phyloP scores from a whole-genome alignment of 2,888 invertebrate genomes.

The Tetrapedia diversipes region DNA sequence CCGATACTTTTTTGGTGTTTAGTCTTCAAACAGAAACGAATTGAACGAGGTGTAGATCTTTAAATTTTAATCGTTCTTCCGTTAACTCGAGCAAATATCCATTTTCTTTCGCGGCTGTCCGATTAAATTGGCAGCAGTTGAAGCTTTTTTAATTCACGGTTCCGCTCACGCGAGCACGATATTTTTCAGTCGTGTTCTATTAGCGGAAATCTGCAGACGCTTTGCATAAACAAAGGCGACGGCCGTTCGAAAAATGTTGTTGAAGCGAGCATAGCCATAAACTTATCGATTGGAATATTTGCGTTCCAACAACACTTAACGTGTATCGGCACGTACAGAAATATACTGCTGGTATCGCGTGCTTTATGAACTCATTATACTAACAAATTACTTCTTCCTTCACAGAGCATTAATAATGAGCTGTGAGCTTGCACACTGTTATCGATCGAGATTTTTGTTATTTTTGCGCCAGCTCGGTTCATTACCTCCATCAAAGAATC shows the following conservation, averaged over 20 bases:
- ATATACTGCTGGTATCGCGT: conserved; percentile 3
- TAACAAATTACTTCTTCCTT: conserved; percentile 38
- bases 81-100: not conserved
- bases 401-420: conserved; percentile 13
- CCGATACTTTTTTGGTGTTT: not conserved
- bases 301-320: conserved; percentile 32
- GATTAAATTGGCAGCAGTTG: not conserved
- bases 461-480: not conserved
- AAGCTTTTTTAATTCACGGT: not conserved
- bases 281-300: conserved; percentile 59
- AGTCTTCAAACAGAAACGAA: not conserved
- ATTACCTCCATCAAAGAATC: not conserved
- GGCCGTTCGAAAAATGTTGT: conserved; percentile 49
- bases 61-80: not conserved
- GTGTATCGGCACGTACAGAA: not conserved
- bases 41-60: not conserved
- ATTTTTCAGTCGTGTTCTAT: not conserved
- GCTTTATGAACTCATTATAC: conserved; percentile 35
- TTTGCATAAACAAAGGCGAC: conserved; percentile 32
- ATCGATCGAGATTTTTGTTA: conserved; percentile 7
- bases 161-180: not conserved
- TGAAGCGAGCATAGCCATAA: conserved; percentile 51
- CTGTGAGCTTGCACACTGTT: conserved; percentile 3
- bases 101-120: not conserved
- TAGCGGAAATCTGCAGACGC: conserved; percentile 2